Evolutionary conservation across 53 echinoderm and acorn worm genomes (phyloP), one percentile per base, ranked within the genome.

Genomic region (Henricia sp.): DNA sequence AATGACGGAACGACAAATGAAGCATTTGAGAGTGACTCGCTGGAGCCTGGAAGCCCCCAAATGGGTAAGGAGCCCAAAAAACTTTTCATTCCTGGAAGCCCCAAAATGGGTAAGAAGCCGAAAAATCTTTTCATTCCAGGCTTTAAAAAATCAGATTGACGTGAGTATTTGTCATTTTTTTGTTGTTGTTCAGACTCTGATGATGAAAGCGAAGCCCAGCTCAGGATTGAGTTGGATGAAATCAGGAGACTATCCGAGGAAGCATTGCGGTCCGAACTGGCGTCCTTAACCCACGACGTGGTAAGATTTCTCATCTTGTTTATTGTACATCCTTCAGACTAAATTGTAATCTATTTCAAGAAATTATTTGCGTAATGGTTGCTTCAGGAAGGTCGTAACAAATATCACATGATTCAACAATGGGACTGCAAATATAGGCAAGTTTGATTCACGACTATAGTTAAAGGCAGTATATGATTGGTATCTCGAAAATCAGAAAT

Each of bases 191-290:
- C 76, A 77, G 76, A 77, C 37, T 77, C 80, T 13, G 85, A 85
- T 24, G 83, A 83, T 40, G 76, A 85, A 10, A 77, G 90, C 54
- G 91, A 91, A 50, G 89, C 74, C 11, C 71, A 85, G 28, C 86
- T 94, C 6, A 70, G 88, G 27, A 58, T 91, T 30, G 94, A 94
- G 74, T 73, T 94, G 56, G 94, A 91, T 12, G 94, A 94, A 71
- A 91, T 94, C 44, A 62, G 77, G 34, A 74, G 89, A 63, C 62
- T 91, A 0, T 91, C 94, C 12, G 91, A 94, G n/a, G 91, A 88
- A 38, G 94, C 94, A 4, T 40, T 94, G 12, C 58, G 80, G 46
- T 51, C 68, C 35, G 91, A 91, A 52, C 55, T 87, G 38, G 69
- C 83, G 27, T 67, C 86, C 0, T 23, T 34, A 6, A 82, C 89